Evolutionary conservation across 2,113 vertebrate species (phyloP).

Genomic region (Otolemur garnettii): DNA sequence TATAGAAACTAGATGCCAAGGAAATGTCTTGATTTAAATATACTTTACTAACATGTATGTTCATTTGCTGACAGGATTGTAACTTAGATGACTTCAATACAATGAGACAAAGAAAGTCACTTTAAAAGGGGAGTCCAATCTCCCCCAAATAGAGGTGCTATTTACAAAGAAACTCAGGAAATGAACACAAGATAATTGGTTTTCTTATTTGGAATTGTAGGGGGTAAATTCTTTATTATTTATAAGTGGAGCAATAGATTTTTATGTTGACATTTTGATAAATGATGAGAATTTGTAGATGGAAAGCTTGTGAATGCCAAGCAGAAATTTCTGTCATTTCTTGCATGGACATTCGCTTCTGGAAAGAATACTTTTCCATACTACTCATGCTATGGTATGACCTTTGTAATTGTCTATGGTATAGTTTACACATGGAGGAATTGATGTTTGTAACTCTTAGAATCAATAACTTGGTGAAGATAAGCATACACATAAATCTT

Average conservation of each 20-base stretch:
- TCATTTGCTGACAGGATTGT: not conserved
- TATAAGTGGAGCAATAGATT: slow-evolving; percentile 13
- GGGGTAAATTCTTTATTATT: slow-evolving; percentile 1
- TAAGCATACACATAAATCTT: not conserved
- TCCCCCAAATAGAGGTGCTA: not conserved
- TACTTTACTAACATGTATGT: slow-evolving; percentile 27
- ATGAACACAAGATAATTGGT: slow-evolving; percentile 24
- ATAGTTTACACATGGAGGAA: not conserved
- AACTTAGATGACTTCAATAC: slow-evolving; percentile 53
- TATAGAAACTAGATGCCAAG: slow-evolving; percentile 43
- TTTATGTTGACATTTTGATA: slow-evolving; percentile 60
- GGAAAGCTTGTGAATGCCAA: slow-evolving; percentile 60
- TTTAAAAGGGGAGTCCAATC: not conserved
- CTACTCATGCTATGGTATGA: not conserved
- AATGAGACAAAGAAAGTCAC: slow-evolving; percentile 37
- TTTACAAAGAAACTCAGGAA: slow-evolving; percentile 48
- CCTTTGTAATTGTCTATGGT: slow-evolving; percentile 1
- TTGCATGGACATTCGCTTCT: not conserved
- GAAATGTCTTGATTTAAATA: slow-evolving; percentile 42
- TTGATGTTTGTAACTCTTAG: not conserved
- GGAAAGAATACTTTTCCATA: slow-evolving; percentile 60
- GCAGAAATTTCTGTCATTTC: not conserved
- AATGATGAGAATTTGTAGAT: slow-evolving; percentile 62
- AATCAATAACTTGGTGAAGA: slow-evolving; percentile 12
- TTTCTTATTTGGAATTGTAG: slow-evolving; percentile 45